Percentiles rank a stretch among this genome's conserved stretches.
Evolutionary conservation across 1,140 invertebrate genomes (phyloP).

Genomic region (Leptoteleia sp.): DNA sequence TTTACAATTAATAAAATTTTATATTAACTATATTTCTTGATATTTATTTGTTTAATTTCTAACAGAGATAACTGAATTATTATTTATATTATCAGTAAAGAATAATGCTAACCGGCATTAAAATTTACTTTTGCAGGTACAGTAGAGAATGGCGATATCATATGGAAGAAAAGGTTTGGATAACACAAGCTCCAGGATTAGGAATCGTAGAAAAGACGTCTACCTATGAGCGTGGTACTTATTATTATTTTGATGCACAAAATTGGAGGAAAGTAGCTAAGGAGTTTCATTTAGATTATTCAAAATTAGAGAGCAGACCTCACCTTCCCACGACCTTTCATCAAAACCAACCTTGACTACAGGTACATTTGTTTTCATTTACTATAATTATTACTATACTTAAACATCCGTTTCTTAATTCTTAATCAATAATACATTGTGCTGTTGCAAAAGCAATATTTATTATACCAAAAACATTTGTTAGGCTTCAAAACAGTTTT

Average conservation of each 20-base stretch:
- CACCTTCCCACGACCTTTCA: constrained; percentile 79
- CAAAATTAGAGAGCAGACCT: constrained; percentile 96
- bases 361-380: constrained; percentile 68
- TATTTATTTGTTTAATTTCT: no score
- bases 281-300: constrained; percentile 98
- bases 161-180: constrained; percentile 99
- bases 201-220: constrained; percentile 95
- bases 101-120: no score
- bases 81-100: no score
- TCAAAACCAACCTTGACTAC: constrained; percentile 81
- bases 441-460: no score
- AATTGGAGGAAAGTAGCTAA: constrained; percentile 98
- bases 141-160: constrained; percentile 99
- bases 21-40: no score
- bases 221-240: constrained; percentile 98
- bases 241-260: constrained; percentile 99
- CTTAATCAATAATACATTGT: no score
- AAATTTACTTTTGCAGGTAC: constrained; percentile 92
- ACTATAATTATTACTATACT: constrained; percentile 40
- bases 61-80: no score
- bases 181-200: constrained; percentile 97
- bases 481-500: no score
- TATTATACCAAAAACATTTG: no score
- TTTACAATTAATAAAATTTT: no score
- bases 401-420: no score